Conservation (phyloP, 2,113 vertebrate genomes). For the Mesoclemmys tuberculata region DNA sequence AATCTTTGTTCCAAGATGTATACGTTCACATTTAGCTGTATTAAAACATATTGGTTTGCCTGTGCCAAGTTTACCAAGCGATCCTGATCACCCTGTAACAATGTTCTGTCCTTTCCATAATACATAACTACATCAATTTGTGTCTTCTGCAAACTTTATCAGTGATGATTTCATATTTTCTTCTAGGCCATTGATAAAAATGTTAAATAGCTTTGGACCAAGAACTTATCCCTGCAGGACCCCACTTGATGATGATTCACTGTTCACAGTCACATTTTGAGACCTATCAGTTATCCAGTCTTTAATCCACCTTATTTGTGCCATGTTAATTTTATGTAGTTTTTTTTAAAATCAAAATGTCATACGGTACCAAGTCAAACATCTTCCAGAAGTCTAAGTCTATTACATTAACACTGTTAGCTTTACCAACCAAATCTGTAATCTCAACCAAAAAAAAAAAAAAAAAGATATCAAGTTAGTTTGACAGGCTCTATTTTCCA, state of each 20-base stretch:
- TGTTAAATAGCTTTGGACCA: not conserved
- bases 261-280: not conserved
- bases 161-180: not conserved
- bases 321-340: not conserved
- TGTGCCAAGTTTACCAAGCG: not conserved
- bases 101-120: not conserved
- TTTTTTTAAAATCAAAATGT: not conserved
- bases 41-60: not conserved
- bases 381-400: not conserved
- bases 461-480: not conserved
- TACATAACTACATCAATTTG: too few relatives aligned
- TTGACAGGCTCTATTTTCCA: too few relatives aligned
- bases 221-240: not conserved
- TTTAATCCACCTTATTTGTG: not conserved
- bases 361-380: not conserved
- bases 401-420: not conserved
- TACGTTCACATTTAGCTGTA: not conserved
- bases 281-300: not conserved
- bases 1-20: too few relatives aligned
- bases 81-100: not conserved
- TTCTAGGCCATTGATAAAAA: not conserved
- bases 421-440: not conserved
- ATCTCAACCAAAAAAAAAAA: not conserved
- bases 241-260: not conserved
- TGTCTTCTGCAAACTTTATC: not conserved